Conservation (phyloP, 2,113 vertebrate genomes). For the Mormyrus lacerda region DNA sequence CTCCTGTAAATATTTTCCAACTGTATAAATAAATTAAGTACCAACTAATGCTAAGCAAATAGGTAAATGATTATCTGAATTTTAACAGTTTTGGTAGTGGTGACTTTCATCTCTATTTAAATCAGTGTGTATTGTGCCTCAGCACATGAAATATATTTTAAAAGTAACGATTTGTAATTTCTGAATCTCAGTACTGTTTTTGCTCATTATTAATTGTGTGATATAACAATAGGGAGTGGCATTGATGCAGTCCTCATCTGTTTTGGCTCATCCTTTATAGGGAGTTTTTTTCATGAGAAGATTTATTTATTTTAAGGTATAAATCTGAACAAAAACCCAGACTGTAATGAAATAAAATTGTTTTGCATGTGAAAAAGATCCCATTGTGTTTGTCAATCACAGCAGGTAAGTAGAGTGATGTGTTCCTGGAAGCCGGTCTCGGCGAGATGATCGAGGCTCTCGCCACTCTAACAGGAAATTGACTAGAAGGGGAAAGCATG, state of each 20-base stretch:
- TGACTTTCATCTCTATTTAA: not conserved
- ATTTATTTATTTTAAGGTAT: not conserved
- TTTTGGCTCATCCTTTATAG: not conserved
- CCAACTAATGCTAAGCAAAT: not conserved
- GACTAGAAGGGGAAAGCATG: slow-evolving; percentile 17
- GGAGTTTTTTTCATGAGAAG: not conserved
- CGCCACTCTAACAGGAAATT: slow-evolving; percentile 12
- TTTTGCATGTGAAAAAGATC: slow-evolving; percentile 12
- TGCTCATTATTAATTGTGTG: not conserved
- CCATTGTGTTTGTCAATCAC: slow-evolving; percentile 22
- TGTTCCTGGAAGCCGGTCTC: not conserved
- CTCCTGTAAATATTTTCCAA: no score
- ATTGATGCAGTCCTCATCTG: not conserved
- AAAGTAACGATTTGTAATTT: not conserved
- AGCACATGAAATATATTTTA: not conserved
- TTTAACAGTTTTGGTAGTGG: not conserved
- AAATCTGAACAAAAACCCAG: not conserved
- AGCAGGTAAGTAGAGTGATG: slow-evolving; percentile 14
- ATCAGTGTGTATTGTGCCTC: not conserved
- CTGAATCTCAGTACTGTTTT: not conserved
- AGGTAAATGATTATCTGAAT: not conserved
- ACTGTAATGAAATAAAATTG: not conserved
- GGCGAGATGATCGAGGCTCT: not conserved
- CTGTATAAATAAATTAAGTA: no score
- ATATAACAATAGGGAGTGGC: not conserved